Evolutionary conservation across 2,797 vertebrate species (phyloP), one percentile per base, ranked within the genome.

Genomic region (Microctenopoma stevenorrisi): DNA sequence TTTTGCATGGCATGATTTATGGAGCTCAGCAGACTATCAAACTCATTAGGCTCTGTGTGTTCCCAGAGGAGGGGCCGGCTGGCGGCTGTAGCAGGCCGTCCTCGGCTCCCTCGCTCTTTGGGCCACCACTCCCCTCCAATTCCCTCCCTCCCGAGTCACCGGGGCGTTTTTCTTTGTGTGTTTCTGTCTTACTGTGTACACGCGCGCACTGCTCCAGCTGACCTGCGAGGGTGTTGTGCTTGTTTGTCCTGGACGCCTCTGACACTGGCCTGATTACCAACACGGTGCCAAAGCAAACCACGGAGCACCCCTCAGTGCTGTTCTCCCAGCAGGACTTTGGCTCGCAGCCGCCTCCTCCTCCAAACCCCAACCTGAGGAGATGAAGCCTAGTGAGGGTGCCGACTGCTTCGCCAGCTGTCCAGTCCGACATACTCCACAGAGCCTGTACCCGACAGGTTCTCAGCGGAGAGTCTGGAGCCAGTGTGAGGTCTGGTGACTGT

Each of bases 1-100:
- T 97, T 98, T 97, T 97, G 96, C 96, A 97, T 98, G 97, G 94
- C 95, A 95, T 99, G 97, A 99, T 98, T 99, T 98, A 99, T 98
- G 97, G 96, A 97, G 97, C 97, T 96, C 96, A 97, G 95, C 94
- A 98, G 96, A 98, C 97, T 97, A 98, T 98, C 96, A 97, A 96
- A 97, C 96, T 98, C 97, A 99, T 99, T 98, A 99, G 96, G 95
- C 95, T 91, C 94, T 89, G 91, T 93, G 93, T 93, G 95, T 94
- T 98, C 96, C 97, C 96, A 95, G 91, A 95, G 96, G 97, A 97
- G 94, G 94, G 91, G 88, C 89, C 85, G 89, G 88, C 93, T 90
- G 91, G 86, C 83, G 87, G 93, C 94, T 94, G 92, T 87, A 92
- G 90, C 90, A 77, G 92, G 91, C 93, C 63, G 72, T 82, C 83